Percentiles rank a stretch among this genome's conserved stretches.
phyloP scores from a whole-genome alignment of 2,888 invertebrate genomes.

The Augochlorella aurata region DNA sequence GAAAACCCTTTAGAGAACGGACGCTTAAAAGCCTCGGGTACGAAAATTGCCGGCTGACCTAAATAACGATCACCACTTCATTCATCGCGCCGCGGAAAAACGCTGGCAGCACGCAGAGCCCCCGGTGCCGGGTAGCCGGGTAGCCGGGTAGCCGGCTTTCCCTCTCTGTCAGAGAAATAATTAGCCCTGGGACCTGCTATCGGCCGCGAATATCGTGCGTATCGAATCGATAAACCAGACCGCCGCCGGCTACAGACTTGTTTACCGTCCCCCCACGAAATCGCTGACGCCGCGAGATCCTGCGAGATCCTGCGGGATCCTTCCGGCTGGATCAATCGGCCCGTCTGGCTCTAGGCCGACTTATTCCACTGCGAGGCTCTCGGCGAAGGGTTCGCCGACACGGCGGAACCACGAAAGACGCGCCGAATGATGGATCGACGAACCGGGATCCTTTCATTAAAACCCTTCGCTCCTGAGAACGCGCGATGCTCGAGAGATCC shows the following conservation, averaged over 20 bases:
- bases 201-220: constrained; percentile 59
- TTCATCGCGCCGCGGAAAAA: constrained; percentile 49
- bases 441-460: not conserved
- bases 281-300: not conserved
- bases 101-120: constrained; percentile 34
- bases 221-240: constrained; percentile 7
- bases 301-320: not conserved
- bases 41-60: constrained; percentile 66
- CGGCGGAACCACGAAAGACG: not conserved
- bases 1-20: constrained; percentile 48
- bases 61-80: constrained; percentile 61
- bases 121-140: not conserved
- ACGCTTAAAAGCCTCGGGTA: constrained; percentile 60
- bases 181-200: constrained; percentile 47
- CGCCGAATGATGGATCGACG: not conserved
- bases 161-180: constrained; percentile 44
- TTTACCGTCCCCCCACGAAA: not conserved
- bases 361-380: not conserved
- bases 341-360: not conserved
- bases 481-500: too few species aligned
- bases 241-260: not conserved
- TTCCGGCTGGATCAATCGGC: not conserved
- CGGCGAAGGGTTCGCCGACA: not conserved
- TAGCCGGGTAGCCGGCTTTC: constrained; percentile 18
- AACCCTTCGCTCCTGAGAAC: not conserved